Conservation (phyloP, 2,888 invertebrate genomes). For the Hydraecia micacea region DNA sequence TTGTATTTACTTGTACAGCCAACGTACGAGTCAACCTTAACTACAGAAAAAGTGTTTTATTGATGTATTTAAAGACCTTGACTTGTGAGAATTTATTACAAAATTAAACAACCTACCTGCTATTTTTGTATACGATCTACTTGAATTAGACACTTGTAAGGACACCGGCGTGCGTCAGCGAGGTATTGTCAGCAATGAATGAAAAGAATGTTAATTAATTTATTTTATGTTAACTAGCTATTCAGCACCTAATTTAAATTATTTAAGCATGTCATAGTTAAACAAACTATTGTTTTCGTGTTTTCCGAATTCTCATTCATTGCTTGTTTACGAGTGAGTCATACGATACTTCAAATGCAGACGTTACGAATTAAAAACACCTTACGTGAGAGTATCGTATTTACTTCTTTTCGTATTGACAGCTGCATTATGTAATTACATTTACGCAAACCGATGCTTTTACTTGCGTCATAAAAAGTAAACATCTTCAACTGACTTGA, state of each 20-base stretch:
- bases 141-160: slow-evolving; percentile 46
- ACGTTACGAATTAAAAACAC: slow-evolving; percentile 35
- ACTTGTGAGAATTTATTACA: slow-evolving; percentile 21
- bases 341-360: slow-evolving; percentile 24
- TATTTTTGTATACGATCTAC: slow-evolving; percentile 35
- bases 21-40: not conserved
- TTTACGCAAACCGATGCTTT: slow-evolving; percentile 30
- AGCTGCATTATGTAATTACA: slow-evolving; percentile 44
- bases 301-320: slow-evolving; percentile 52
- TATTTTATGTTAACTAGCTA: slow-evolving; percentile 60
- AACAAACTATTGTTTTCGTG: slow-evolving; percentile 63
- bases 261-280: slow-evolving; percentile 51
- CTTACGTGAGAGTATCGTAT: slow-evolving; percentile 21
- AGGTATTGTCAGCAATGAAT: slow-evolving; percentile 59
- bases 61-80: slow-evolving; percentile 12
- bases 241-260: slow-evolving; percentile 41
- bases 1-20: not conserved
- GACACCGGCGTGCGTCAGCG: slow-evolving; percentile 66
- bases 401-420: slow-evolving; percentile 19
- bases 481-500: slow-evolving; percentile 27
- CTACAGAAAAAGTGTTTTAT: not conserved
- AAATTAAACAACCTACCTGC: slow-evolving; percentile 5
- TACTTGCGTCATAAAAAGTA: slow-evolving; percentile 42
- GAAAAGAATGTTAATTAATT: slow-evolving; percentile 64
- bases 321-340: slow-evolving; percentile 53